Conservation (phyloP, 2,888 invertebrate genomes). For the Drosophila rellima region DNA sequence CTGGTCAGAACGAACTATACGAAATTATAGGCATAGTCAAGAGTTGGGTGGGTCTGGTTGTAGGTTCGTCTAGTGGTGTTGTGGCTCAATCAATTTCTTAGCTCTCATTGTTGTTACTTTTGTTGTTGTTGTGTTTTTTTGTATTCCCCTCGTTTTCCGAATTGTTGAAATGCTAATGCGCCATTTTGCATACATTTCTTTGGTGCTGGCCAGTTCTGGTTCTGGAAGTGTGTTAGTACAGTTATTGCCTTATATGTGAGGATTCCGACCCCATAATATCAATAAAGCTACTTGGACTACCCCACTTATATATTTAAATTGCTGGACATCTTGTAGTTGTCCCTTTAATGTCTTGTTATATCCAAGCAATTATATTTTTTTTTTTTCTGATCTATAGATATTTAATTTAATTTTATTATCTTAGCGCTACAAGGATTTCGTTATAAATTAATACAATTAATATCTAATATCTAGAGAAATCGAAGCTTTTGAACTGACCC, state of each 20-base stretch:
- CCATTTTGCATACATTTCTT: slow-evolving; percentile 78
- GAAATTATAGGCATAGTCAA: slow-evolving; percentile 64
- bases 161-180: slow-evolving; percentile 80
- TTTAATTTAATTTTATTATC: too few species aligned
- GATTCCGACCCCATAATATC: not conserved
- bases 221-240: slow-evolving; percentile 9
- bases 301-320: slow-evolving; percentile 22
- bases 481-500: slow-evolving; percentile 9
- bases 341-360: slow-evolving; percentile 2
- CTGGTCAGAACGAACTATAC: slow-evolving; percentile 59
- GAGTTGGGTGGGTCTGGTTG: slow-evolving; percentile 10
- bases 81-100: slow-evolving; percentile 72
- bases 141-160: slow-evolving; percentile 39
- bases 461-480: not conserved
- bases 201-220: slow-evolving; percentile 48
- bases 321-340: slow-evolving; percentile 3
- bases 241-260: slow-evolving; percentile 1
- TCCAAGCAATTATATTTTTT: too few species aligned
- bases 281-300: slow-evolving; percentile 9
- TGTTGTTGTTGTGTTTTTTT: slow-evolving; percentile 21
- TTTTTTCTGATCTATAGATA: too few species aligned
- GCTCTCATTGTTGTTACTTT: slow-evolving; percentile 27
- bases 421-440: too few species aligned
- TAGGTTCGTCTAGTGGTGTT: slow-evolving; percentile 13
- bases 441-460: too few species aligned